These are phyloP conservation scores for Silurus glanis DNA, from an alignment of 2,113 vertebrate genomes.

Conservation along the genomic window DNA sequence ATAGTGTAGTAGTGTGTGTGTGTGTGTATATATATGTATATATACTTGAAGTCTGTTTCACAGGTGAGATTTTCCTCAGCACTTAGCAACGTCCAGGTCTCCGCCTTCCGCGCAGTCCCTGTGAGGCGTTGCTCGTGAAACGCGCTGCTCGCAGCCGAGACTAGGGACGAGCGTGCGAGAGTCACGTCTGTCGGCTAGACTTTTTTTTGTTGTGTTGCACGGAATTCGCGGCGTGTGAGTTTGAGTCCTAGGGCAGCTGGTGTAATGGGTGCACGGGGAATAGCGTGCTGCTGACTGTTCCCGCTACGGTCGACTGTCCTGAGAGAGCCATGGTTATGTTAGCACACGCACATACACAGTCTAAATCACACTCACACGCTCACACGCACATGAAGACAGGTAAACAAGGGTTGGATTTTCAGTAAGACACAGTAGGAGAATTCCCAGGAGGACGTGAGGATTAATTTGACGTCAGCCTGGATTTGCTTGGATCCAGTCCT, in stretches of 20 bases:
- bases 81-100: constrained; percentile 15
- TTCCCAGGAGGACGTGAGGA: not conserved
- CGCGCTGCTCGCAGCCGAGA: not conserved
- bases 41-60: not conserved
- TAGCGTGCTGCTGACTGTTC: constrained; percentile 45
- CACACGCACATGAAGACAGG: not conserved
- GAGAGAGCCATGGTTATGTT: not conserved
- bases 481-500: not conserved
- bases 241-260: constrained; percentile 12
- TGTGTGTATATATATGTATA: no score
- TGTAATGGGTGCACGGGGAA: constrained; percentile 41
- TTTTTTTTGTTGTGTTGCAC: not conserved
- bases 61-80: not conserved
- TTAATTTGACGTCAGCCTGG: not conserved
- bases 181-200: not conserved
- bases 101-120: not conserved
- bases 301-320: not conserved
- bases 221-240: not conserved
- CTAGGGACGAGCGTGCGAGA: constrained; percentile 37
- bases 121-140: constrained; percentile 17
- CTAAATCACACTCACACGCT: not conserved
- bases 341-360: not conserved
- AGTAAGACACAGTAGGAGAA: not conserved
- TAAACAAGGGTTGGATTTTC: constrained; percentile 1
- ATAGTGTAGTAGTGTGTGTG: not conserved